Percentiles rank a stretch among this genome's conserved stretches.
These are phyloP conservation scores for Dufourea novaeangliae DNA, from an alignment of 1,140 invertebrate species.

Conservation along the genomic window DNA sequence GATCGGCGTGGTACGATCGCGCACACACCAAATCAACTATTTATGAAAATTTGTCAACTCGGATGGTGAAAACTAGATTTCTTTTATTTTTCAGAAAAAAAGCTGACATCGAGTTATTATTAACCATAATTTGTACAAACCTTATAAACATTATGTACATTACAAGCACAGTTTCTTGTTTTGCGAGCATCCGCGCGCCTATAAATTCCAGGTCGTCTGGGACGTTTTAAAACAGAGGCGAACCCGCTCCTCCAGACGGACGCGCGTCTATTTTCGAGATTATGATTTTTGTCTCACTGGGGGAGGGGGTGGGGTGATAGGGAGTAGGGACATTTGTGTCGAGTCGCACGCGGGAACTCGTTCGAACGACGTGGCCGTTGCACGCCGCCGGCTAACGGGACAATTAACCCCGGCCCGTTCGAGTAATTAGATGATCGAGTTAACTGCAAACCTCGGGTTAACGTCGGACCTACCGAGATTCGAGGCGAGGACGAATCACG, in stretches of 20 bases:
- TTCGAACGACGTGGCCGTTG: slow-evolving; percentile 30
- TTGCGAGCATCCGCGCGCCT: neutral
- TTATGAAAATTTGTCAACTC: no score
- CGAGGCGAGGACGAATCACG: slow-evolving; percentile 32
- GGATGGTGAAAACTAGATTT: no score
- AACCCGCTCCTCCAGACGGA: neutral
- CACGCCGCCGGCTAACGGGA: slow-evolving; percentile 68
- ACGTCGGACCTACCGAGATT: slow-evolving; percentile 68
- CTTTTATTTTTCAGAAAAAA: no score
- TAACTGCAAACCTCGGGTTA: slow-evolving; percentile 75
- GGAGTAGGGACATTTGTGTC: neutral
- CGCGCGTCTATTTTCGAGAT: slow-evolving; percentile 33
- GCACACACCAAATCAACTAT: no score
- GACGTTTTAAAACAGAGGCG: slow-evolving; percentile 13
- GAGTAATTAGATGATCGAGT: slow-evolving; percentile 79
- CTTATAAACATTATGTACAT: no score
- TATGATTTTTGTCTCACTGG: slow-evolving; percentile 2
- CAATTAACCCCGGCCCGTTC: slow-evolving; percentile 76
- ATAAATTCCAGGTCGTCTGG: slow-evolving; percentile 34
- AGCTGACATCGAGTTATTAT: no score
- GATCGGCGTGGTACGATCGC: no score
- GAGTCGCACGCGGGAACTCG: slow-evolving; percentile 13
- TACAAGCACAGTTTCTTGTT: slow-evolving; percentile 14
- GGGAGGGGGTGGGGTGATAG: neutral
- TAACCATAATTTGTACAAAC: no score